Evolutionary conservation across 2,113 vertebrate species (phyloP).

Genomic region (Raphicerus campestris): DNA sequence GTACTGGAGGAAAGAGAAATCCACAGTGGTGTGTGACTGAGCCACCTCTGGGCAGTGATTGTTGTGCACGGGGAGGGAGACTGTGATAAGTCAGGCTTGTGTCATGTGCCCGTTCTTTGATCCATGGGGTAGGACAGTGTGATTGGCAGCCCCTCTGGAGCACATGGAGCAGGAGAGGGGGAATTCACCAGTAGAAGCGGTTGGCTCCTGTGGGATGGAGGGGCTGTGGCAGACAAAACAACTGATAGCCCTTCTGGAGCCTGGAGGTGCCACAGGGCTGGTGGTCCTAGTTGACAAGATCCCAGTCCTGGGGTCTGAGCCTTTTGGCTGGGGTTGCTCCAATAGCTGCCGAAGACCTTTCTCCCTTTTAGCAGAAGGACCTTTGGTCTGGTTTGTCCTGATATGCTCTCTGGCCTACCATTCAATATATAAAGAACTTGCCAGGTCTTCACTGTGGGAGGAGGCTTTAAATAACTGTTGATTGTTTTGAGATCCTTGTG

Average conservation of each 20-base stretch:
- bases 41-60: neutral
- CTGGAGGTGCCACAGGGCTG: neutral
- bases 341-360: neutral
- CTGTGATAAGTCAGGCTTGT: neutral
- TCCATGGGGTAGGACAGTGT: neutral
- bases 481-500: neutral
- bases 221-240: neutral
- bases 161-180: fast-evolving
- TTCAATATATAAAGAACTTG: neutral
- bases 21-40: neutral
- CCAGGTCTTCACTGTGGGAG: neutral
- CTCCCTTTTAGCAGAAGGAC: neutral
- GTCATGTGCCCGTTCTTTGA: neutral
- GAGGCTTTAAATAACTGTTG: neutral
- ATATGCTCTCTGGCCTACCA: neutral
- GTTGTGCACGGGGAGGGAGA: neutral
- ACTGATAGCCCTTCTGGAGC: neutral
- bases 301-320: neutral
- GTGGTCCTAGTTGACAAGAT: neutral
- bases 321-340: neutral
- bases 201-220: neutral
- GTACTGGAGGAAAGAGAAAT: neutral
- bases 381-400: neutral
- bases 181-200: neutral
- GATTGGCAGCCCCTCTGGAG: neutral